Evolutionary conservation across 1,140 invertebrate genomes (phyloP).

Genomic region (Drosophila parvula): DNA sequence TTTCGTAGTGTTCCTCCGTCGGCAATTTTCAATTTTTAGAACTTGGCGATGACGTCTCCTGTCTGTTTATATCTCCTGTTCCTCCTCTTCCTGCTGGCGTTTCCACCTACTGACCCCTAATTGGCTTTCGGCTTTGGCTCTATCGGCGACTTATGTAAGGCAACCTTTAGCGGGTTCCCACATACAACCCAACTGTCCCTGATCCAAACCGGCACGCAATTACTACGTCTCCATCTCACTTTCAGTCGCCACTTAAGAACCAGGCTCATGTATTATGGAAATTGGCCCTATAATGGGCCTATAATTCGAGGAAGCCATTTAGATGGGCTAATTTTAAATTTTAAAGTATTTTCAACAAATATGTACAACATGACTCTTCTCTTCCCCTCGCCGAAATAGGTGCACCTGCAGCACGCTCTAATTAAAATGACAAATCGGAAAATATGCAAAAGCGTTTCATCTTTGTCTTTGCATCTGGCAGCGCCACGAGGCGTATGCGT

Average conservation of each 20-base stretch:
- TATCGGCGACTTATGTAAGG: constrained; percentile 39
- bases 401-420: constrained; percentile 48
- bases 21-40: constrained; percentile 54
- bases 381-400: neutral
- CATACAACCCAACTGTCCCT: constrained; percentile 1
- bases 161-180: constrained; percentile 25
- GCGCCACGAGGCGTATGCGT: constrained; percentile 44
- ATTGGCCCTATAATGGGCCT: constrained; percentile 36
- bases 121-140: constrained; percentile 57
- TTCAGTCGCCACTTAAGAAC: neutral
- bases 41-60: constrained; percentile 19
- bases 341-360: constrained; percentile 3
- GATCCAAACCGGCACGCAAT: constrained; percentile 35
- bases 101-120: constrained; percentile 53
- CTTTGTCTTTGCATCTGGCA: constrained; percentile 15
- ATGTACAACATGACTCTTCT: neutral
- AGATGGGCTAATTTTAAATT: constrained; percentile 27
- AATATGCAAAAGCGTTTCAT: constrained; percentile 39
- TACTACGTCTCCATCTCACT: neutral
- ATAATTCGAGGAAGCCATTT: constrained; percentile 32
- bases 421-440: constrained; percentile 56
- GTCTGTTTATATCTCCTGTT: constrained; percentile 4
- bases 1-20: neutral
- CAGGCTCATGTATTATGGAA: constrained; percentile 33
- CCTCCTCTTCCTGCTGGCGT: neutral